Conservation (phyloP, 2,888 invertebrate species). For the Clitarchus hookeri region DNA sequence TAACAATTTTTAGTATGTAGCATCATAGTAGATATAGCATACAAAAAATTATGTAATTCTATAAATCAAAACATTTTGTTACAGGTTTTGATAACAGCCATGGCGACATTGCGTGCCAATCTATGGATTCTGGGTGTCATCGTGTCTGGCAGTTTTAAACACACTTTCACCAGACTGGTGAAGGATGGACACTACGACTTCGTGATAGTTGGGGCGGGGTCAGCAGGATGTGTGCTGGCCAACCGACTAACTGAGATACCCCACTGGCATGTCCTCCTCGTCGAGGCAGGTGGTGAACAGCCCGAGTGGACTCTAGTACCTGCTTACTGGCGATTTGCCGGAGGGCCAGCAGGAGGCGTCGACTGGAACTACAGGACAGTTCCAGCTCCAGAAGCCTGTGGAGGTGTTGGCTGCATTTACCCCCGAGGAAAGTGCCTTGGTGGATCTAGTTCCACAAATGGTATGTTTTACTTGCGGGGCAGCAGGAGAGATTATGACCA, state of each 20-base stretch:
- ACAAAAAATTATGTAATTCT: no score
- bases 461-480: slow-evolving; percentile 53
- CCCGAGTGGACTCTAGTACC: slow-evolving; percentile 42
- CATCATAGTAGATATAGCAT: no score
- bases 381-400: slow-evolving; percentile 33
- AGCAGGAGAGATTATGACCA: slow-evolving; percentile 52
- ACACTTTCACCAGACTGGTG: no score
- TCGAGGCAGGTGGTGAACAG: slow-evolving; percentile 45
- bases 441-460: slow-evolving; percentile 58
- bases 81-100: no score
- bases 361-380: slow-evolving; percentile 49
- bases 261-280: slow-evolving; percentile 34
- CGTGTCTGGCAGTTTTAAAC: no score
- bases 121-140: no score
- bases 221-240: no score
- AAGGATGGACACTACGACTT: no score
- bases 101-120: no score
- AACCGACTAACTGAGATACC: neutral
- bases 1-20: no score
- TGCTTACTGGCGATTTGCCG: slow-evolving; percentile 39
- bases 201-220: no score
- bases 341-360: slow-evolving; percentile 39
- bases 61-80: no score
- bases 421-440: slow-evolving; percentile 55
- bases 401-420: slow-evolving; percentile 40